phyloP scores from a whole-genome alignment of 2,797 vertebrate genomes.

The Micromesistius poutassou region DNA sequence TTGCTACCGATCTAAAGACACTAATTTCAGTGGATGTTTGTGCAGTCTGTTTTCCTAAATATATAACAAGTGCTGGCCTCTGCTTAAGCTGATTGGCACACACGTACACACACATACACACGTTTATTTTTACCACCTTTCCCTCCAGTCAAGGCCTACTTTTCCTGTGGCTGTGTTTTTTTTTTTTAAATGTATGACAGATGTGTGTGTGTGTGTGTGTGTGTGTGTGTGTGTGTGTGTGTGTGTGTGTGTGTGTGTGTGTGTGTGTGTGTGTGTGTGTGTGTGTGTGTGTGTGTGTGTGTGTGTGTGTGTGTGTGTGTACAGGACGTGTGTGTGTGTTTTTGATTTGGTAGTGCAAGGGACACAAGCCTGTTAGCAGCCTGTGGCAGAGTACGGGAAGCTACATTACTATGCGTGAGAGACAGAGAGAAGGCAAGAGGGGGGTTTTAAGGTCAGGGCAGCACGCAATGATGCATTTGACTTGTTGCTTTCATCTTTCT shows the following conservation, averaged over 20 bases:
- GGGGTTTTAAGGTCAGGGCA: background rate
- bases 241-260: background rate
- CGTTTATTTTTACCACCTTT: constrained; percentile 9
- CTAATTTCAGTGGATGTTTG: background rate
- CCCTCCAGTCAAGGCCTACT: constrained; percentile 5
- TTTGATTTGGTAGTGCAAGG: background rate
- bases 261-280: background rate
- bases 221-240: background rate
- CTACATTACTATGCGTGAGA: background rate
- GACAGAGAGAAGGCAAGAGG: background rate
- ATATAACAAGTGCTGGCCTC: background rate
- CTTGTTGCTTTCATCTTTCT: background rate
- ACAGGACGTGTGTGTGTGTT: background rate
- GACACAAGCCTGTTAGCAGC: background rate
- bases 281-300: background rate
- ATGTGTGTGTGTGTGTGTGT: background rate
- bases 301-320: too few relatives aligned
- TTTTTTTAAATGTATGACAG: background rate
- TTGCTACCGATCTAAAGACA: background rate
- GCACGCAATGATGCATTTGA: background rate
- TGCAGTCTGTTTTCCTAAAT: background rate
- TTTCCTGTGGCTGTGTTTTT: background rate
- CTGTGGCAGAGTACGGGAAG: background rate
- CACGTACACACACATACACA: background rate
- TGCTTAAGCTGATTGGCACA: background rate